A percentile compares a stretch with the other conserved stretches of the same genome.
Evolutionary conservation across 2,113 vertebrate species (phyloP).

Genomic region (Chrysochloris asiatica): DNA sequence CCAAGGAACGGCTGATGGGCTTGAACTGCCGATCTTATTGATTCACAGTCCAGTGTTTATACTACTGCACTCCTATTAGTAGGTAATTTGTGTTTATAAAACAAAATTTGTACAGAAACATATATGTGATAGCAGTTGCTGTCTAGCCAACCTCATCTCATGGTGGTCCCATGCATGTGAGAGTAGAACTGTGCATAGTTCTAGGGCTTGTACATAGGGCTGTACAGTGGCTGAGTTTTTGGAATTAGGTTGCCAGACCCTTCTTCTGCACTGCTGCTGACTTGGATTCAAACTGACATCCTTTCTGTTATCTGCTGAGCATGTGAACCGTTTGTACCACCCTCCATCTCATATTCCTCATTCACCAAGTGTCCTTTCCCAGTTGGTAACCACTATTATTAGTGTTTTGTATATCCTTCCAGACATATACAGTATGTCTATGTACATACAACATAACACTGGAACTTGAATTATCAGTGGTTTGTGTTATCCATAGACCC

Average conservation of each 20-base stretch:
- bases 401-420: not conserved
- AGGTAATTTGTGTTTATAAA: not conserved
- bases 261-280: too few relatives aligned
- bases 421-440: not conserved
- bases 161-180: not conserved
- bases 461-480: not conserved
- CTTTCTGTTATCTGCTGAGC: not conserved
- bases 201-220: not conserved
- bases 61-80: not conserved
- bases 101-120: not conserved
- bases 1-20: too few relatives aligned
- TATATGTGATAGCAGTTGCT: not conserved
- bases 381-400: not conserved
- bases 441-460: not conserved
- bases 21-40: too few relatives aligned
- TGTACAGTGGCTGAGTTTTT: not conserved
- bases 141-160: not conserved
- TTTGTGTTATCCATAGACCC: not conserved
- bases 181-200: not conserved
- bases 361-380: not conserved
- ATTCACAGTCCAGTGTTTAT: too few relatives aligned
- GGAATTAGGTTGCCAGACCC: not conserved
- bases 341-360: accelerated
- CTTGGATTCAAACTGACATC: not conserved
- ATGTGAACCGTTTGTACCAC: not conserved